Base-by-base conservation (phyloP, 2,888 invertebrate genomes). In the Opisthograptis luteolata region DNA sequence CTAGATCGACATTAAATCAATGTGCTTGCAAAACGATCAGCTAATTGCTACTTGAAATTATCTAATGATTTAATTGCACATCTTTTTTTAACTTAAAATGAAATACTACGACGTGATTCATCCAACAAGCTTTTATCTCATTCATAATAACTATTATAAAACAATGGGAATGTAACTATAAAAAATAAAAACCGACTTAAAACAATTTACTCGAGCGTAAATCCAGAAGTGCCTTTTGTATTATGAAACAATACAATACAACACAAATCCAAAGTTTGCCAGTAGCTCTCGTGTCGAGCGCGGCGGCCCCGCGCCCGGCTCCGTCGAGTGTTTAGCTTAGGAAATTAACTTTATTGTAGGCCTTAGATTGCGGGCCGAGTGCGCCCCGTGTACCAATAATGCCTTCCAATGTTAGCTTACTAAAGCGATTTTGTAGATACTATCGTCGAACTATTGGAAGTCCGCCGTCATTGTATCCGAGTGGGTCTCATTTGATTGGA, bases 291-390 rank as follows among this genome's bases (percentile, higher is more conserved):
- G 39, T n/a, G n/a, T 31, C 48, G 60, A 24, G 10, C 9, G 39
- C 13, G 1, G 15, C 34, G 45, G 10, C 39, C 37, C 24, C 36
- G 43, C 32, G 31, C 28, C 37, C 41, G 34, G 55, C 35, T 40
- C 24, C 34, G 24, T 57, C 52, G 66, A 69, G 70, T 76, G 76
- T 78, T 79, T 75, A 76, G 73, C 66, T 72, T 72, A 76, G 69
- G 73, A 78, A 79, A 83, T 83, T 80, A 81, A 81, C 72, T 80
- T 77, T 75, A 80, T 79, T 80, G 80, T 79, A 64, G 62, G 64
- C 62, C 61, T 68, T 73, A 71, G 73, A 73, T 70, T 71, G 71
- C 70, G 62, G 57, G 60, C 55, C 53, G 44, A 41, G 58, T 48
- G 54, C 55, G 42, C 42, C 46, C 49, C 40, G 40, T 37, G 45